A percentile compares a stretch with the other conserved stretches of the same genome.
These are phyloP conservation scores for Isurus oxyrinchus DNA, from an alignment of 2,113 vertebrate genomes.

Conservation along the genomic window DNA sequence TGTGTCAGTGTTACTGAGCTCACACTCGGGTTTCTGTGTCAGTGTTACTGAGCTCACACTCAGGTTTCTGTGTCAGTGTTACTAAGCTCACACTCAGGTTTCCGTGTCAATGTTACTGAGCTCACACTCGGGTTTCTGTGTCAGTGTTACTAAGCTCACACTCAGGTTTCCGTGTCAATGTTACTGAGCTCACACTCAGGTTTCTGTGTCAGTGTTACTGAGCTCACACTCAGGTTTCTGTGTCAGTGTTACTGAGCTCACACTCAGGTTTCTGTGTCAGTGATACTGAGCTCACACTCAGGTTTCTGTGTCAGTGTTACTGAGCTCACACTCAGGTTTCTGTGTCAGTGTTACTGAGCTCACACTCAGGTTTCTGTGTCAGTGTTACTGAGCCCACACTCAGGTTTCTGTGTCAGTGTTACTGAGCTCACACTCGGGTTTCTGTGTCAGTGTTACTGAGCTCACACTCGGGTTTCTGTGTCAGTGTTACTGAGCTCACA, in stretches of 20 bases:
- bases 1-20: neutral
- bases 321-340: neutral
- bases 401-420: neutral
- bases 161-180: neutral
- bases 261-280: neutral
- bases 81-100: neutral
- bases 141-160: neutral
- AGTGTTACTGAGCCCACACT: neutral
- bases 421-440: neutral
- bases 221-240: neutral
- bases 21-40: neutral
- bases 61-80: neutral
- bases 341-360: neutral
- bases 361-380: neutral
- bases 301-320: neutral
- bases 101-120: too few species aligned
- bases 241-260: too few species aligned
- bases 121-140: neutral
- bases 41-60: neutral
- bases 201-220: neutral
- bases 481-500: neutral
- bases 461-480: neutral
- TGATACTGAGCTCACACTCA: neutral
- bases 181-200: neutral
- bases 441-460: too few species aligned